phyloP scores from a whole-genome alignment of 2,797 vertebrate genomes.

The Sebastes cheni region DNA sequence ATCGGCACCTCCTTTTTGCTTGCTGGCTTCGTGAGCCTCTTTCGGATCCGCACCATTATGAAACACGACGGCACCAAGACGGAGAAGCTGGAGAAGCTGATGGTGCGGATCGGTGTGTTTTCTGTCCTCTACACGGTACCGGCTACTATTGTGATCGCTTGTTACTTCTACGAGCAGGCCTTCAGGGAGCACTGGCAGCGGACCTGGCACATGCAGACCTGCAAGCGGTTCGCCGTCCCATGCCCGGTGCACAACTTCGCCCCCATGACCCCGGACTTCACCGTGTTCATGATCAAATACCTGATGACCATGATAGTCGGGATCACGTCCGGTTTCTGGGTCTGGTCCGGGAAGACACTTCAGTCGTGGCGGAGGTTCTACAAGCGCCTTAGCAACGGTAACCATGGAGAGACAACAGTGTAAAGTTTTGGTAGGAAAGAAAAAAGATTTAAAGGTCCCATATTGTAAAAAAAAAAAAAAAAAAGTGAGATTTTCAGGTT shows the following conservation, averaged over 20 bases:
- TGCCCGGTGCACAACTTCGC: conserved; percentile 91
- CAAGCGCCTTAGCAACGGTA: conserved; percentile 92
- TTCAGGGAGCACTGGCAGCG: conserved; percentile 97
- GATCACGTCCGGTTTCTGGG: conserved; percentile 99
- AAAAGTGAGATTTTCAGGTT: conserved; percentile 45
- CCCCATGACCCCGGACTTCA: conserved; percentile 96
- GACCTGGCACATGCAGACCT: conserved; percentile 96
- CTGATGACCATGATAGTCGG: conserved; percentile 99
- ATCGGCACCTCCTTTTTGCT: conserved; percentile 99
- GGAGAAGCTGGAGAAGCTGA: conserved; percentile 97
- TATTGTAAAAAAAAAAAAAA: neutral
- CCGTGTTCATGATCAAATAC: conserved; percentile 99
- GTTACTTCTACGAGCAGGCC: conserved; percentile 99
- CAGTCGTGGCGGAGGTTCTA: conserved; percentile 98
- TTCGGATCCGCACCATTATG: conserved; percentile 98
- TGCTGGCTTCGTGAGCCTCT: conserved; percentile 96
- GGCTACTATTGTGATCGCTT: conserved; percentile 96
- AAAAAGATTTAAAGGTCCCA: conserved; percentile 45
- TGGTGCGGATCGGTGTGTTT: conserved; percentile 98
- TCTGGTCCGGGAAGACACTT: conserved; percentile 98
- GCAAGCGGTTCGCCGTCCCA: conserved; percentile 93
- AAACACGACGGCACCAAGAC: conserved; percentile 98
- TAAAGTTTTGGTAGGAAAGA: conserved; percentile 66
- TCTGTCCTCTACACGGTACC: conserved; percentile 97
- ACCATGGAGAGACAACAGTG: conserved; percentile 98